These are phyloP conservation scores for Leptopilina syphax DNA, from an alignment of 2,888 invertebrate species.

Conservation along the genomic window DNA sequence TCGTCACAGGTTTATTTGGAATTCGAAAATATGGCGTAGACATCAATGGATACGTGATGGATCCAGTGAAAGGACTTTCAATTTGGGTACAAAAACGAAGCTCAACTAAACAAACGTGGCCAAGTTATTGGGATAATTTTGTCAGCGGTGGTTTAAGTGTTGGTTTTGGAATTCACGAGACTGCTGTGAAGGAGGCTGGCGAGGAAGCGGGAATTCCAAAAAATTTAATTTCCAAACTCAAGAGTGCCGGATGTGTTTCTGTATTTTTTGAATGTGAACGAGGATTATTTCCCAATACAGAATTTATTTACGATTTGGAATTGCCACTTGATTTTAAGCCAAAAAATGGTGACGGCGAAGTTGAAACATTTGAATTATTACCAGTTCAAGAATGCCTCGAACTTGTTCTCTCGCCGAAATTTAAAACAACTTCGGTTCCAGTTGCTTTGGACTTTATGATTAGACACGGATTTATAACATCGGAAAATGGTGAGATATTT, in stretches of 20 bases:
- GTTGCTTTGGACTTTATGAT: constrained; percentile 95
- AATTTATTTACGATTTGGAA: constrained; percentile 95
- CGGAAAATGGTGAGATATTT: constrained; percentile 87
- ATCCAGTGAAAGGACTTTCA: constrained; percentile 90
- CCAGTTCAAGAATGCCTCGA: constrained; percentile 90
- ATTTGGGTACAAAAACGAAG: constrained; percentile 96
- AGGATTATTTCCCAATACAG: constrained; percentile 95
- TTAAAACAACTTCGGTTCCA: constrained; percentile 96
- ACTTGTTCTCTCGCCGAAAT: constrained; percentile 88
- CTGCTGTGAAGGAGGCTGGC: constrained; percentile 94
- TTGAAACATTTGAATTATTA: constrained; percentile 92
- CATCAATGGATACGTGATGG: constrained; percentile 93
- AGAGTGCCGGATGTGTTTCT: constrained; percentile 90
- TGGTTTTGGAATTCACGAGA: constrained; percentile 92
- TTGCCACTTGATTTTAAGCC: constrained; percentile 93
- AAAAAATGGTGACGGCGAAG: constrained; percentile 96
- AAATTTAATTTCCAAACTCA: constrained; percentile 86
- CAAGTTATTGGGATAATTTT: constrained; percentile 97
- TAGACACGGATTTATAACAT: constrained; percentile 91
- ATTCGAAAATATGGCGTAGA: constrained; percentile 96
- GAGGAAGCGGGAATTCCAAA: constrained; percentile 95
- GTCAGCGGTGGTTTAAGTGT: constrained; percentile 95
- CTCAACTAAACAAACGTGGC: constrained; percentile 95
- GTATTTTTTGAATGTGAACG: constrained; percentile 95
- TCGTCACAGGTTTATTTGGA: constrained; percentile 85